A percentile compares a stretch with the other conserved stretches of the same genome.
phyloP scores from a whole-genome alignment of 2,888 invertebrate species.

The Tiliacea aurago region DNA sequence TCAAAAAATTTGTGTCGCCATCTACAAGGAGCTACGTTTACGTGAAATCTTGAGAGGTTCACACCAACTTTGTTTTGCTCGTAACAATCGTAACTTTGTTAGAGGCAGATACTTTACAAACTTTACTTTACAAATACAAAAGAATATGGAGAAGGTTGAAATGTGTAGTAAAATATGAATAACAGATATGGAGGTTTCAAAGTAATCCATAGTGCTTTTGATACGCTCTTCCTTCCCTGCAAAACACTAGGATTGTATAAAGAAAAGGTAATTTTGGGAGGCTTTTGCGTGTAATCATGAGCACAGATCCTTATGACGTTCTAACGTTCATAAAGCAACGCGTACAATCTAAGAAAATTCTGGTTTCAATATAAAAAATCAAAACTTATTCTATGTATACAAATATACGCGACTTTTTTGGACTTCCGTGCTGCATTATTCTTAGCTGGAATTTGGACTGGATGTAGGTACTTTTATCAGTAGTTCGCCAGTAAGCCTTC shows the following conservation, averaged over 20 bases:
- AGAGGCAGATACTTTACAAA: conserved; percentile 18
- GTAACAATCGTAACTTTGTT: conserved; percentile 34
- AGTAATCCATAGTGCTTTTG: neutral
- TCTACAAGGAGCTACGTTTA: neutral
- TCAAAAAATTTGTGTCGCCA: conserved; percentile 12
- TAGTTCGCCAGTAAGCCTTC: conserved; percentile 20
- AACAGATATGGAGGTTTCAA: neutral
- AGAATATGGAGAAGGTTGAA: conserved; percentile 1
- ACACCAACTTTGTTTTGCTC: conserved; percentile 36
- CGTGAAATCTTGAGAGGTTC: conserved; percentile 24
- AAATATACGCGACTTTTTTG: neutral
- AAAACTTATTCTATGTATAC: neutral
- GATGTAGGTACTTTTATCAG: neutral
- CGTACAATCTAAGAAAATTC: neutral
- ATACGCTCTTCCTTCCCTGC: neutral
- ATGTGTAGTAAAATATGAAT: neutral
- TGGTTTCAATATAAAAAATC: neutral
- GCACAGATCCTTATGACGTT: neutral
- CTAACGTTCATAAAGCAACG: neutral
- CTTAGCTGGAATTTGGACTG: neutral
- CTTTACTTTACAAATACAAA: neutral
- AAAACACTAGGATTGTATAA: neutral
- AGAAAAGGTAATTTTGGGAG: neutral
- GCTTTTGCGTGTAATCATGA: neutral
- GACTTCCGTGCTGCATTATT: neutral